Base-by-base conservation (phyloP, 1,140 invertebrate genomes). In the Nasonia longicornis region DNA sequence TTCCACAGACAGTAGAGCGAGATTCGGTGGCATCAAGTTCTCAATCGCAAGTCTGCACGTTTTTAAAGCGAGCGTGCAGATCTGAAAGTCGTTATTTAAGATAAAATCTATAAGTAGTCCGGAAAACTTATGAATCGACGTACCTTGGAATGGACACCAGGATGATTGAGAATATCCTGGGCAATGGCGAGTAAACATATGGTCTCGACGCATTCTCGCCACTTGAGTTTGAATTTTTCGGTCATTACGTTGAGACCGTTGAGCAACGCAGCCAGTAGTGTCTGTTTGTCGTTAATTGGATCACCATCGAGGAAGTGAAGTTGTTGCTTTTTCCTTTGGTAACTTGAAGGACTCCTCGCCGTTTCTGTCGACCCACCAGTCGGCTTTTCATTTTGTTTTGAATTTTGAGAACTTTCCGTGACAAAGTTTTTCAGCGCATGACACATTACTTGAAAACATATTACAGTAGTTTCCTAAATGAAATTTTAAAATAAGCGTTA, bases 21-120 rank as follows among this genome's bases (percentile, higher is more conserved):
- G 91, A 86, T 95, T 94, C 0, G 95, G 95, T 0, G 94, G 93
- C 86, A 96, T 91, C 83, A 95, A 96, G 86, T 95, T 95, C 83
- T 94, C 92, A 31, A 96, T 93, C 2, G 94, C 92, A 72, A 95
- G 84, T 83, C 94, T 93, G 63, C 94, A 92, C 1, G 95, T 87
- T 86, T 94, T 94, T 12, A 96, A 86, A 0, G 93, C 93, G 85
- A 94, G 92, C 0, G 95, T 93, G 69, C 93, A 92, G 63, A 95
- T 91, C 94, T 95, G 86, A n/a, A 84, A 85, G 67, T 38, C 72
- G 79, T 70, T 79, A 70, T 26, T 63, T 29, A 77, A 48, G 76
- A 52, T 63, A 64, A 22, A 22, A 73, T 48, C n/a, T 22, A 8
- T 26, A 26, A 70, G 6, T 38, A n/a, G 35, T 71, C 2, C 1